Evolutionary conservation across 2,888 invertebrate genomes (phyloP), one percentile per base, ranked within the genome.

Genomic region (Cataglyphis albicans): DNA sequence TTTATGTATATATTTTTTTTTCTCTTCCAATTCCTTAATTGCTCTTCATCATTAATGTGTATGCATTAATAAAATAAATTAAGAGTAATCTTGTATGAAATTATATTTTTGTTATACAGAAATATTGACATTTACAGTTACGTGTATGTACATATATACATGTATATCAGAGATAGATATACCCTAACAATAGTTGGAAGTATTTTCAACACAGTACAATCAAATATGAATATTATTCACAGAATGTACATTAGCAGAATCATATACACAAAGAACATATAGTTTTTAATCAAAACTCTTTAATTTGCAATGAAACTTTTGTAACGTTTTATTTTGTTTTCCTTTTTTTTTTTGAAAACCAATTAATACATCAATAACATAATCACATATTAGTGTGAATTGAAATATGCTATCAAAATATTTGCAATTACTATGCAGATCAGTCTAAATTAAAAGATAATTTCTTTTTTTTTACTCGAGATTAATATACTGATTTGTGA

Each of bases 41-140:
- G 29, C 29, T 3, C 52, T 57, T 75, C 1, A 12, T 55, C 25
- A 9, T 57, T 57, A 81, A 87, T 76, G 67, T 87, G 64, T 87
- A 61, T 86, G 83, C 85, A 88, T 89, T 84, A 68, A 84, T 44
- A 48, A 41, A 76, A 44, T 72, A 81, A 81, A 83, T 80, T 83
- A 84, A 85, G 61, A 85, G 80, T 84, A 84, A 86, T 83, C 70
- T 82, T 78, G 57, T 80, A 75, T 44, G 82, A 70, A 86, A 84
- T 81, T 86, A 70, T 67, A 85, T 85, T 85, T 82, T 89, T 81
- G 81, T 89, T 89, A 81, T 82, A 86, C 76, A 87, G 73, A 83
- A 87, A 81, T 89, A 87, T 86, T 89, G 82, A 89, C 21, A 21
- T 80, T 89, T 74, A 44, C 15, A 61, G 38, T n/a, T 25, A 29